Evolutionary conservation across 2,113 vertebrate species (phyloP).

Genomic region (Varanus salvator): DNA sequence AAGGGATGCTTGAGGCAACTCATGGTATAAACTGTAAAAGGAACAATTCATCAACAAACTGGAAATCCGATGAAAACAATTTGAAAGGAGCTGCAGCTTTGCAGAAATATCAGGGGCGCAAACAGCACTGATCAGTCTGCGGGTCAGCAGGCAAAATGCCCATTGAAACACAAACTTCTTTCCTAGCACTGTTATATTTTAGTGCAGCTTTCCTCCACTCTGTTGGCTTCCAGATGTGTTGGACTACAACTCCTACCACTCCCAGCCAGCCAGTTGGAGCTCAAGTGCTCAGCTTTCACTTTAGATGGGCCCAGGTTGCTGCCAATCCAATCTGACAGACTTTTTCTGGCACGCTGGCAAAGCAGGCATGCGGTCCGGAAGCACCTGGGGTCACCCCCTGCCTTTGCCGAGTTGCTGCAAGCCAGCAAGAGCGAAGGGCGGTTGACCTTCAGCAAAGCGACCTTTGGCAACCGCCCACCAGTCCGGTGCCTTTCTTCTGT

Average conservation of each 20-base stretch:
- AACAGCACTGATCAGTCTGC: background rate
- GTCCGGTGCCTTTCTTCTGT: background rate
- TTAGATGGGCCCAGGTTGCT: background rate
- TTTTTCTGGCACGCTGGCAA: background rate
- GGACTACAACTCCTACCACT: no score
- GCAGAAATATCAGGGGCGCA: background rate
- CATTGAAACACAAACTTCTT: background rate
- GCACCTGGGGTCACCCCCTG: background rate
- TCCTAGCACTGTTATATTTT: background rate
- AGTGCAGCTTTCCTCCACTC: no score
- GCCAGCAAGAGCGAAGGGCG: background rate
- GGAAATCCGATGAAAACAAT: background rate
- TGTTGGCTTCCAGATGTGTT: no score
- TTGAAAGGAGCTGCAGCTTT: background rate
- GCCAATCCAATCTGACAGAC: background rate
- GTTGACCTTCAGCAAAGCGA: background rate
- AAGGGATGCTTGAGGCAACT: background rate
- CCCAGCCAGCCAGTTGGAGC: background rate
- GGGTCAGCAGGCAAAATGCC: background rate
- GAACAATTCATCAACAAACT: background rate
- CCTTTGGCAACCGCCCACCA: background rate
- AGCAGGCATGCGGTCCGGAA: background rate
- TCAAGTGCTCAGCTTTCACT: background rate
- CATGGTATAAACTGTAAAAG: background rate
- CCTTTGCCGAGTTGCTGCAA: background rate